Base-by-base conservation (phyloP, 2,797 vertebrate species). In the Sylvilagus floridanus region DNA sequence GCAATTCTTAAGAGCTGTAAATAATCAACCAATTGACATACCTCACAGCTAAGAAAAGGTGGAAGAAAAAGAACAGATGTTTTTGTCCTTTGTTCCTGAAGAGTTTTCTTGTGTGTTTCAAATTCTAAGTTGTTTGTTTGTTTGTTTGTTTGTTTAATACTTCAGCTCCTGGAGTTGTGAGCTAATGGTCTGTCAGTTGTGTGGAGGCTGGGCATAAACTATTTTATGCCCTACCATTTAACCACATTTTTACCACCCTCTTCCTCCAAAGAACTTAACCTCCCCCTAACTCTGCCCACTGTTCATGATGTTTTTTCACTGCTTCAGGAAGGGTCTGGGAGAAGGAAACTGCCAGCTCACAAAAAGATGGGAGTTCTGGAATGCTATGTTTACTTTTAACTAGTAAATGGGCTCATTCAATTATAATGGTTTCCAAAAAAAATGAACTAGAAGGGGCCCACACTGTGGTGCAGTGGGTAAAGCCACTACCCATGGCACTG, bases 261-360 rank as follows among this genome's bases (percentile, higher is more conserved):
- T 0, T 1, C 24, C 12, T 93, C 65, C 16, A 82, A 78, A 72
- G 26, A n/a, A 92, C 5, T 42, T 35, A 21, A 11, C 9, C 76
- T 73, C n/a, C 9, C 42, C 66, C 54, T 21, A 76, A 81, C 10
- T 71, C 35, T 62, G 3, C 12, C 52, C 65, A 52, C 14, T 83
- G 30, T 24, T 7, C 73, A 76, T 84, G 35, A 89, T 65, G 35
- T 24, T 84, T 87, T 47, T 42, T 71, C 60, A 63, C 21, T 66
- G 30, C 68, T 77, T 69, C 0, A 0, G 0, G 35, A 12, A 4
- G 28, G 4, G 2, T 0, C 7, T 3, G 0, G 14, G 0, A 24
- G 12, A 50, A 63, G 73, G 72, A 84, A 4, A 24, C 63, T 89
- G 73, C 3, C 22, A 87, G 9, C 14, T 4, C 63, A 69, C 26